Conservation (phyloP, 2,113 vertebrate species). For the Siphamia tubifer region DNA sequence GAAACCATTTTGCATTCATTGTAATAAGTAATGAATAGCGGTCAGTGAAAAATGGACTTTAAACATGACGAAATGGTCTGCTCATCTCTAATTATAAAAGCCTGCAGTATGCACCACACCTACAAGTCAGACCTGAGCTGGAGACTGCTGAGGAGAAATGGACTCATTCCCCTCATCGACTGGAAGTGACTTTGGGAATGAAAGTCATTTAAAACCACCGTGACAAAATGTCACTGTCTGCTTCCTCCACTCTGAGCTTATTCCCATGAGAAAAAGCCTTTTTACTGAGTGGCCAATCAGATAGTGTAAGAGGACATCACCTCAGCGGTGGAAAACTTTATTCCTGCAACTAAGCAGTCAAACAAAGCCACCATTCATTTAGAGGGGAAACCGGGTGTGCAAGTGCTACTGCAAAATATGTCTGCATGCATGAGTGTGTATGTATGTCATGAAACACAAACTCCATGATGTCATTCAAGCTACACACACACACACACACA, state of each 20-base stretch:
- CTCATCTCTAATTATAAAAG: conserved; percentile 51
- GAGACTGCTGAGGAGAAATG: conserved; percentile 26
- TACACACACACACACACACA: neutral
- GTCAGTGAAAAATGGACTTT: conserved; percentile 16
- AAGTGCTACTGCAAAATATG: conserved; percentile 6
- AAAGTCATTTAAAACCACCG: conserved; percentile 44
- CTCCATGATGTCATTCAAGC: conserved; percentile 56
- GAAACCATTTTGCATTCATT: neutral
- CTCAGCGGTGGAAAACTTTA: conserved; percentile 64
- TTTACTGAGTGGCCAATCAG: conserved; percentile 33
- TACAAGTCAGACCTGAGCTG: conserved; percentile 5
- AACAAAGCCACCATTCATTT: conserved; percentile 74
- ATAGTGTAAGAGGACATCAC: conserved; percentile 23
- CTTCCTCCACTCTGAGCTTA: neutral
- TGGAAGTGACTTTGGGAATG: conserved; percentile 23
- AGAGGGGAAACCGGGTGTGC: conserved; percentile 36
- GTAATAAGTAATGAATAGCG: neutral
- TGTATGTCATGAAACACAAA: conserved; percentile 32
- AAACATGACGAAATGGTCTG: conserved; percentile 58
- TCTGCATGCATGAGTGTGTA: neutral
- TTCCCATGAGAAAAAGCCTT: conserved; percentile 25
- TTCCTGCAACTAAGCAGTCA: conserved; percentile 30
- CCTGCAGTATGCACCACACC: conserved; percentile 51
- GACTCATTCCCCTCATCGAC: conserved; percentile 17
- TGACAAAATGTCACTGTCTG: conserved; percentile 42